Evolutionary conservation across 2,888 invertebrate species (phyloP).

Genomic region (Tinea trinotella): DNA sequence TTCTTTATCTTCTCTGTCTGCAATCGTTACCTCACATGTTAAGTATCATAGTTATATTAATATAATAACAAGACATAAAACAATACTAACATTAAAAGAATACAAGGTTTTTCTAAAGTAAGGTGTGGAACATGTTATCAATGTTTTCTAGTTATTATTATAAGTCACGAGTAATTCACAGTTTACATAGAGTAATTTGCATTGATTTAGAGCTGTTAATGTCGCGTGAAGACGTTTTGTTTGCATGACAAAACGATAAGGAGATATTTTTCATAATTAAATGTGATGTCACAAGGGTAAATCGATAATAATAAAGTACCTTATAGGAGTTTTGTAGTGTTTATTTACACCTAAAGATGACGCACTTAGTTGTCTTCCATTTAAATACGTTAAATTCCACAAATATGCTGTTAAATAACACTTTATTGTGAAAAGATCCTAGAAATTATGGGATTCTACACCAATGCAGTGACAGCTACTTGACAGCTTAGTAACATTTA

Average conservation of each 20-base stretch:
- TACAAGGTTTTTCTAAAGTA: no score
- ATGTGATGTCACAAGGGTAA: slow-evolving; percentile 24
- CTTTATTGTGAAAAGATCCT: no score
- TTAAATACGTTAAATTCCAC: not conserved
- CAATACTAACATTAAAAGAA: no score
- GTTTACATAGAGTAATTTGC: not conserved
- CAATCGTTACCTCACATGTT: no score
- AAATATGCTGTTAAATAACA: not conserved
- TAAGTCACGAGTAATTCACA: not conserved
- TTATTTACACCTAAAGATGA: not conserved
- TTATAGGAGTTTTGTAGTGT: not conserved
- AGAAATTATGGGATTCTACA: not conserved
- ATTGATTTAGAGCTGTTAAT: slow-evolving; percentile 6
- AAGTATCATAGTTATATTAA: no score
- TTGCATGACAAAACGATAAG: slow-evolving; percentile 49
- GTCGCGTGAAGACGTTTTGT: slow-evolving; percentile 33
- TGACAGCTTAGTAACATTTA: not conserved
- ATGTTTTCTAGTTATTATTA: not conserved
- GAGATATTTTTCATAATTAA: slow-evolving; percentile 24
- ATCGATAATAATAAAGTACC: slow-evolving; percentile 18
- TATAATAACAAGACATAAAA: no score
- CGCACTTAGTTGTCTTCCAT: not conserved
- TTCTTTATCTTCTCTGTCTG: no score
- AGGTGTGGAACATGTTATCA: no score
- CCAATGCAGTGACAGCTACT: not conserved